These are phyloP conservation scores for Campylomormyrus tamandua DNA, from an alignment of 2,113 vertebrate species.

Conservation along the genomic window DNA sequence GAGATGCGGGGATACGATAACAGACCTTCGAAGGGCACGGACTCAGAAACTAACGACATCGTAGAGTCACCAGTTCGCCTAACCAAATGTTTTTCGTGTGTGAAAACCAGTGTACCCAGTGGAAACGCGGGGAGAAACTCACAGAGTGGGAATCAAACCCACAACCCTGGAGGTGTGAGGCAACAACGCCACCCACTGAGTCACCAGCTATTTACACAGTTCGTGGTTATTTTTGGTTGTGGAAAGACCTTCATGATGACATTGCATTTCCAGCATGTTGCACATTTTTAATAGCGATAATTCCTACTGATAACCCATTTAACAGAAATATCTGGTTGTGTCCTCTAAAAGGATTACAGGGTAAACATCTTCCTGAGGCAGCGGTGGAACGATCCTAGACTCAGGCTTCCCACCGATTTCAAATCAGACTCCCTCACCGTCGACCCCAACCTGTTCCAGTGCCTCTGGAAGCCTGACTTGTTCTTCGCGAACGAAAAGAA, in stretches of 20 bases:
- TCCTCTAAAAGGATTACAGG: conserved; percentile 77
- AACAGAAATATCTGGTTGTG: background rate
- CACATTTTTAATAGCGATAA: background rate
- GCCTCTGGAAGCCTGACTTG: conserved; percentile 94
- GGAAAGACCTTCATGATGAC: background rate
- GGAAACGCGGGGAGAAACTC: background rate
- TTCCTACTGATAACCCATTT: background rate
- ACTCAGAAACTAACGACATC: background rate
- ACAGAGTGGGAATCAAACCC: background rate
- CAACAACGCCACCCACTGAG: background rate
- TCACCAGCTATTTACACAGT: background rate
- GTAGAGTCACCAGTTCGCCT: background rate
- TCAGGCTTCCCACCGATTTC: conserved; percentile 83
- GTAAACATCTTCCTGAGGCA: conserved; percentile 93
- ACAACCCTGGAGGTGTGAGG: background rate
- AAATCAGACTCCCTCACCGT: conserved; percentile 84
- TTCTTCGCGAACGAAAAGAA: conserved; percentile 98
- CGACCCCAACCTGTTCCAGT: conserved; percentile 95
- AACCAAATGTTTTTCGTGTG: background rate
- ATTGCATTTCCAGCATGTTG: background rate
- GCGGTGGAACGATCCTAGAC: conserved; percentile 91
- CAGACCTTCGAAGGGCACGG: background rate
- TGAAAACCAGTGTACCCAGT: background rate
- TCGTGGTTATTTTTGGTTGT: background rate
- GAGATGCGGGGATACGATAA: background rate